phyloP scores from a whole-genome alignment of 2,113 vertebrate genomes.

The Alaudala cheleensis region DNA sequence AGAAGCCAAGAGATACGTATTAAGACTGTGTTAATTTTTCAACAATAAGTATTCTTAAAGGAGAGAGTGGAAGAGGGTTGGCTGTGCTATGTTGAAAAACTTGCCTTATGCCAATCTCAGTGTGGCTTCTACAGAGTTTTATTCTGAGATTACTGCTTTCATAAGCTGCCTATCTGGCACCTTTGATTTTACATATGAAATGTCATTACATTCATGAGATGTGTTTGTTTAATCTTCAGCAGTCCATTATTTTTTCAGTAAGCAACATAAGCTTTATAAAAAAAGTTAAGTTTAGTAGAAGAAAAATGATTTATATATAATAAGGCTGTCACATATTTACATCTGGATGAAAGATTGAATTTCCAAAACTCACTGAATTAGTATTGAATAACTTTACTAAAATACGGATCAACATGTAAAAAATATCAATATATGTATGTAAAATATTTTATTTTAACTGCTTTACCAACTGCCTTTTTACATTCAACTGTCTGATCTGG shows the following conservation, averaged over 20 bases:
- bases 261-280: neutral
- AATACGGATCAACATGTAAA: neutral
- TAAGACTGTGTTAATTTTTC: neutral
- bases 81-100: neutral
- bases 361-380: neutral
- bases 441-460: neutral
- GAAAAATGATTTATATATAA: neutral
- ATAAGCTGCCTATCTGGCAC: neutral
- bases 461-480: neutral
- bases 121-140: neutral
- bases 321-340: neutral
- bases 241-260: neutral
- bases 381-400: neutral
- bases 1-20: neutral
- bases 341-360: neutral
- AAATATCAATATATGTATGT: neutral
- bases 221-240: neutral
- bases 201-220: neutral
- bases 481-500: neutral
- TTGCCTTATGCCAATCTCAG: neutral
- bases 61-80: rapidly evolving
- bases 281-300: neutral
- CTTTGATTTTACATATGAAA: neutral
- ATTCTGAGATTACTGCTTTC: neutral
- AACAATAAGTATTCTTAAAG: neutral